Conservation (phyloP, 2,113 vertebrate genomes). For the Larimichthys polyactis region DNA sequence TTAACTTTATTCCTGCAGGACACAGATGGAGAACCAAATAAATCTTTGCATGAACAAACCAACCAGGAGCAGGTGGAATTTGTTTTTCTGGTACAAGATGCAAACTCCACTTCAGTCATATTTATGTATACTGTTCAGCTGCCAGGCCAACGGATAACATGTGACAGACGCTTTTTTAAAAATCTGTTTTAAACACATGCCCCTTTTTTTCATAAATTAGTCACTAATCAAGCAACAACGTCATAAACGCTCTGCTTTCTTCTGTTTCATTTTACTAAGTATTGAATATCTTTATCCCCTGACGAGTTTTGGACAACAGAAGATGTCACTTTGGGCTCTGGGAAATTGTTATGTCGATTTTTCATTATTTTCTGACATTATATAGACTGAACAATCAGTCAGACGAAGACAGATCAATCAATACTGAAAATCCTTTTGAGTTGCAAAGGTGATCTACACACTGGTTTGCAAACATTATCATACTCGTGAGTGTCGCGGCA, state of each 20-base stretch:
- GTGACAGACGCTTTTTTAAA: not conserved
- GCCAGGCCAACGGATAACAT: not conserved
- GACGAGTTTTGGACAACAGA: not conserved
- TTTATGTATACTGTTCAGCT: not conserved
- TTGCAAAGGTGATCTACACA: not conserved
- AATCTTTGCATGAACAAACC: not conserved
- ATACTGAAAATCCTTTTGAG: not conserved
- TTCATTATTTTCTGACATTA: too few species aligned
- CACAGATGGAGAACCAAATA: not conserved
- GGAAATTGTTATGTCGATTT: not conserved
- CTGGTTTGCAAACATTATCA: not conserved
- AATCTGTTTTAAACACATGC: too few species aligned
- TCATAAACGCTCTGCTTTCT: too few species aligned
- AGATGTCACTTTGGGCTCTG: not conserved
- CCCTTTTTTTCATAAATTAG: not conserved
- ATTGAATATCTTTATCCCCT: not conserved
- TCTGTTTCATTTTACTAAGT: not conserved
- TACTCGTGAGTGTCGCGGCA: not conserved
- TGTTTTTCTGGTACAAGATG: not conserved
- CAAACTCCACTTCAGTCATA: not conserved
- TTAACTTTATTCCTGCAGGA: too few species aligned
- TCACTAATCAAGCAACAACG: too few species aligned
- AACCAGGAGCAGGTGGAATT: slow-evolving; percentile 13
- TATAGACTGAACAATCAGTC: not conserved
- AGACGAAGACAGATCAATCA: not conserved